Evolutionary conservation across 2,888 invertebrate species (phyloP), one percentile per base, ranked within the genome.

Genomic region (Fabriciana adippe): DNA sequence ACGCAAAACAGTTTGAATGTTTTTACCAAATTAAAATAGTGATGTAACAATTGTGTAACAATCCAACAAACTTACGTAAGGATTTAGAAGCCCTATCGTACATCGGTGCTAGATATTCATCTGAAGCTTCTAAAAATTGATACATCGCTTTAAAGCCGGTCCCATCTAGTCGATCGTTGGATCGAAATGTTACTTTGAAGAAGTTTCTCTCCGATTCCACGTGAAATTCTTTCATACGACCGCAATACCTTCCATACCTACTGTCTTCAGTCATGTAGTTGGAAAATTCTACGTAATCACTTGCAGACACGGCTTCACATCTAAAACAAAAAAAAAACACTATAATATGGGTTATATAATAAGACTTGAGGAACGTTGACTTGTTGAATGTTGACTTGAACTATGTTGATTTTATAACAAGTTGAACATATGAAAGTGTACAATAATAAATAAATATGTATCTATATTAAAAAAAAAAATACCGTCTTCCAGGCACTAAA

Each of bases 221-320:
- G 80, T 96, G 95, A 83, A 97, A 96, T 79, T 96, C 96, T 79
- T 95, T 95, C 85, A 95, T 93, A 78, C 96, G 95, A 8, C 99
- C 99, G 85, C 99, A 99, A 85, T 97, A 96, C 80, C 97, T 94
- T 59, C 96, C 94, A 87, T 96, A 97, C 86, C 98, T 97, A 80
- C 97, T 94, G 90, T 99, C 99, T 76, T 96, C 95, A 72, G 97
- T 95, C 94, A 97, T 95, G 84, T 96, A 98, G 93, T 99, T 99
- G 57, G 98, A 98, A 90, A 99, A 98, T 86, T 99, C 97, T 64
- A 99, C 97, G 88, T 96, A 99, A 89, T 99, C 99, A 81, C 98
- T 99, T 55, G 97, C 97, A 2, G 98, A 97, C 57, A 95, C 94
- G 68, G 97, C 96, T 80, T 97, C 97, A 85, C 99, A 99, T 74